Percentiles rank a stretch among this genome's conserved stretches.
Evolutionary conservation across 2,888 invertebrate species (phyloP).

Genomic region (Sphaeridia pumilis): DNA sequence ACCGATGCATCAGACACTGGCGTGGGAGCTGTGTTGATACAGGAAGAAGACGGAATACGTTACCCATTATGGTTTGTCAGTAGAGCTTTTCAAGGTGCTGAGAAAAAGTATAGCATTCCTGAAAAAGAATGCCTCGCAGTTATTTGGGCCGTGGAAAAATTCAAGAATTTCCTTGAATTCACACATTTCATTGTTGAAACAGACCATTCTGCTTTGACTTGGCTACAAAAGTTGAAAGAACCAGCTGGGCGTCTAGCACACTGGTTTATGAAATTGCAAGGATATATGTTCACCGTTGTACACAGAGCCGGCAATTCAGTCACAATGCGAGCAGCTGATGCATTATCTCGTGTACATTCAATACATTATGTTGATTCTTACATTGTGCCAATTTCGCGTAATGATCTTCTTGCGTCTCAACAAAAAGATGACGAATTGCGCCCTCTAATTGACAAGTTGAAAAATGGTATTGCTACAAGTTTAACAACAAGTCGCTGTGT

Average conservation of each 20-base stretch:
- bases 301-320: constrained; percentile 37
- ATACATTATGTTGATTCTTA: neutral
- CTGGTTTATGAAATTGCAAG: constrained; percentile 41
- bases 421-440: no score
- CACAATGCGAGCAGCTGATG: constrained; percentile 38
- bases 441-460: no score
- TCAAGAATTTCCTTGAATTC: constrained; percentile 40
- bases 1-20: constrained; percentile 36
- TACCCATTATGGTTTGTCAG: constrained; percentile 34
- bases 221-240: constrained; percentile 40
- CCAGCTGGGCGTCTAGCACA: constrained; percentile 41
- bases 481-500: neutral
- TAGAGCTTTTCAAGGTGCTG: constrained; percentile 33
- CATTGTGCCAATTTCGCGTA: neutral
- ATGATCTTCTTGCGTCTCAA: neutral
- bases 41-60: constrained; percentile 27
- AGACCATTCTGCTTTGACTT: constrained; percentile 44
- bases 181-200: constrained; percentile 38
- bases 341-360: constrained; percentile 37
- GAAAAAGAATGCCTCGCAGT: constrained; percentile 40
- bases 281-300: constrained; percentile 38
- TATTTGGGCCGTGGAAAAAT: constrained; percentile 39
- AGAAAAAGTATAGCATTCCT: constrained; percentile 40
- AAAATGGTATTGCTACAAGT: no score
- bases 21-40: constrained; percentile 36